phyloP scores from a whole-genome alignment of 2,888 invertebrate species.

The Polyommatus iphigenia region DNA sequence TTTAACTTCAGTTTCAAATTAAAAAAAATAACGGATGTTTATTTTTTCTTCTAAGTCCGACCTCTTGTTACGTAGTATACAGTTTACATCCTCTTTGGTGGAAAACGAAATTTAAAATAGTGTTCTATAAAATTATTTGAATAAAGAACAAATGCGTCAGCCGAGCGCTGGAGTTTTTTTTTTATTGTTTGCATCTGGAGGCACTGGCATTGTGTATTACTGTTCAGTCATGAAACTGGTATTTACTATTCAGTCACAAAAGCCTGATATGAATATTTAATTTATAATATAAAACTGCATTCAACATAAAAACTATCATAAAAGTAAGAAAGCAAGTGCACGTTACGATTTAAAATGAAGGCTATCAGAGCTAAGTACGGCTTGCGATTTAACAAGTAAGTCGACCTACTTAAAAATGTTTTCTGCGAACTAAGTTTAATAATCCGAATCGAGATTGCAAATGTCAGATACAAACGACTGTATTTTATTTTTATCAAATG shows the following conservation, averaged over 20 bases:
- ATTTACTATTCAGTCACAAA: not conserved
- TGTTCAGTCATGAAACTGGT: not conserved
- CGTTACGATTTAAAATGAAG: constrained; percentile 1
- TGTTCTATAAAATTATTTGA: not conserved
- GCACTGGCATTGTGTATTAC: not conserved
- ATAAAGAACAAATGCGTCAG: not conserved
- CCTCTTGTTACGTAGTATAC: too few species aligned
- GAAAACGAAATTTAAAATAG: not conserved
- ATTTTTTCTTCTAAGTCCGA: too few species aligned
- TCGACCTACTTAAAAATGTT: constrained; percentile 16
- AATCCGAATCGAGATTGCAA: not conserved
- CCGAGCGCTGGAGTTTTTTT: not conserved
- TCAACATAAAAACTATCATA: not conserved
- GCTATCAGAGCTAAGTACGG: not conserved
- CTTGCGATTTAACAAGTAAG: not conserved
- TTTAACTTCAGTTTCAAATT: too few species aligned
- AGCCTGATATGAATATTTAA: not conserved
- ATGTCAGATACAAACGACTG: not conserved
- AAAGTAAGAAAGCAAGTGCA: not conserved
- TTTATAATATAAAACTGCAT: not conserved
- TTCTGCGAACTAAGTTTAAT: not conserved
- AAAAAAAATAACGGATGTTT: too few species aligned
- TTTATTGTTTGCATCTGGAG: not conserved
- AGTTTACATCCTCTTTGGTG: too few species aligned
- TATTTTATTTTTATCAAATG: not conserved